A percentile compares a stretch with the other conserved stretches of the same genome.
phyloP scores from a whole-genome alignment of 2,113 vertebrate species.

The Sarotherodon lohbergeri region DNA sequence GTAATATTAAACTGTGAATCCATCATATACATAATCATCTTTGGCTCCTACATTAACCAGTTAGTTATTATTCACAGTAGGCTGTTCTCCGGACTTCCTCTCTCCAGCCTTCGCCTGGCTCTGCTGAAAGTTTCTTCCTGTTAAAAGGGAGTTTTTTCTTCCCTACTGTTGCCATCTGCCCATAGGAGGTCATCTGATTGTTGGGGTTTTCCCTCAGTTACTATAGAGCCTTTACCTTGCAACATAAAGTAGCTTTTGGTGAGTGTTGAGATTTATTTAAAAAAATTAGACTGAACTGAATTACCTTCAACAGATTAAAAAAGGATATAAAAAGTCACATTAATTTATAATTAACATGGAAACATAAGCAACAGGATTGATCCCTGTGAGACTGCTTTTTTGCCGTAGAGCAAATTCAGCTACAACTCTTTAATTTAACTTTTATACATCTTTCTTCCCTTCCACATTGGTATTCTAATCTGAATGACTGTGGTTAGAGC shows the following conservation, averaged over 20 bases:
- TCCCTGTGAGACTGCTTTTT: neutral
- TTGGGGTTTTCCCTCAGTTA: neutral
- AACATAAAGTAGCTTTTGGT: neutral
- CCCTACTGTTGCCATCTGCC: neutral
- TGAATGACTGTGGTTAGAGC: slow-evolving; percentile 34
- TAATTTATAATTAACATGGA: neutral
- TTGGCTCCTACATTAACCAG: neutral
- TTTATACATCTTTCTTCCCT: neutral
- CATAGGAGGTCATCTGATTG: neutral
- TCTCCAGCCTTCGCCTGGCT: neutral
- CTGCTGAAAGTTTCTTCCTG: neutral
- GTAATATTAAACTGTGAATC: neutral
- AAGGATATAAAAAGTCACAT: neutral
- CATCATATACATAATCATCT: neutral
- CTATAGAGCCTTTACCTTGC: neutral
- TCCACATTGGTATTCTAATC: slow-evolving; percentile 17
- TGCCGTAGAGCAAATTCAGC: neutral
- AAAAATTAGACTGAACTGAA: neutral
- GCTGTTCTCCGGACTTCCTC: neutral
- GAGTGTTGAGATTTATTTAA: neutral
- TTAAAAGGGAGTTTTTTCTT: neutral
- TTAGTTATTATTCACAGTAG: neutral
- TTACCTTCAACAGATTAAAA: neutral
- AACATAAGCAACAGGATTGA: neutral
- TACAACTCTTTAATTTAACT: neutral